These are phyloP conservation scores for Galago senegalensis DNA, from an alignment of 2,797 vertebrate species.

Conservation along the genomic window DNA sequence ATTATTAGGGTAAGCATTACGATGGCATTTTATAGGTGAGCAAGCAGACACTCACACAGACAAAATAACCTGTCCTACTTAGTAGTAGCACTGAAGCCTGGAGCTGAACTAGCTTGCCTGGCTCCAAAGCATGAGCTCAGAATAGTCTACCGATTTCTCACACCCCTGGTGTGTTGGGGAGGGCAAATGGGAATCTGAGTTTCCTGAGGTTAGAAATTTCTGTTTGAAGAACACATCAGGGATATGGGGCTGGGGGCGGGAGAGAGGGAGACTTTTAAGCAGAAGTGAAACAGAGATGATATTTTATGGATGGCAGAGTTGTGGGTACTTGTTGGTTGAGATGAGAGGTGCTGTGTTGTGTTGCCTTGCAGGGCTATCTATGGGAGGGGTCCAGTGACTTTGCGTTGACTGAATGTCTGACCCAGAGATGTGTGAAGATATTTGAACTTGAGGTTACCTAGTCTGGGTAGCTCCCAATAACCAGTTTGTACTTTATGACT, in stretches of 20 bases:
- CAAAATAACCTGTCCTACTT: not conserved
- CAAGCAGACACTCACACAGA: not conserved
- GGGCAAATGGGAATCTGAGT: not conserved
- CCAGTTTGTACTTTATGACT: not conserved
- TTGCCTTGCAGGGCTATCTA: not conserved
- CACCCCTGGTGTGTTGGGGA: fast-evolving
- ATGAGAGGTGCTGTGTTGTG: not conserved
- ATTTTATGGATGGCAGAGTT: not conserved
- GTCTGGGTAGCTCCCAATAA: not conserved
- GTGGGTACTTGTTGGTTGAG: not conserved
- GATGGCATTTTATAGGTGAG: not conserved
- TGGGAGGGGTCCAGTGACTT: not conserved
- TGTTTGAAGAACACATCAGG: not conserved
- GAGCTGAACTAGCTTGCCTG: not conserved
- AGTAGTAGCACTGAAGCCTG: not conserved
- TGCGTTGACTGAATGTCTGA: not conserved
- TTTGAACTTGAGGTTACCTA: not conserved
- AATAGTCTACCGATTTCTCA: not conserved
- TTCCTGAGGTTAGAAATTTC: not conserved
- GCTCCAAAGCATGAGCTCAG: not conserved
- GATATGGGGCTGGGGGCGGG: too few species aligned
- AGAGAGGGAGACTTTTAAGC: not conserved
- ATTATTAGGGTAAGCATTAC: not conserved
- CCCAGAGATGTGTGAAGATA: not conserved
- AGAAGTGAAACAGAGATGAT: not conserved